Base-by-base conservation (phyloP, 2,888 invertebrate species). In the Heliconius cydno region DNA sequence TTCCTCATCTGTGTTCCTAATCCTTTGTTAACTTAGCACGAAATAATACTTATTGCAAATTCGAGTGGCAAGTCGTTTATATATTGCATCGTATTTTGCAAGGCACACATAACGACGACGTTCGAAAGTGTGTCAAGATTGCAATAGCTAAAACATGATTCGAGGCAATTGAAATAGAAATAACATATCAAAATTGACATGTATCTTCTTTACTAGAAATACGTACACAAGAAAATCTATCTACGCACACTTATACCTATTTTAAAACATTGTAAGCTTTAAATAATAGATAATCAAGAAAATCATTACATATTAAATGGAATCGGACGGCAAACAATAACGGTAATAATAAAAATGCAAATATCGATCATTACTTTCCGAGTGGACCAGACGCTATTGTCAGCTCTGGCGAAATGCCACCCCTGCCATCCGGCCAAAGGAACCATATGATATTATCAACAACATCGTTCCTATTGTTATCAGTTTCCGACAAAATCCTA, bases 41-140 rank as follows among this genome's bases (percentile, higher is more conserved):
- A 83, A 82, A 81, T 82, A 82, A 83, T 74, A 82, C 81, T 78
- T 82, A 82, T 84, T 84, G 83, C 83, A 83, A 84, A 83, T 84
- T 83, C 80, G 83, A 83, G 83, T 85, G 87, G 84, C 85, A 86
- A 85, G 85, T 85, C 86, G 88, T 87, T 87, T 87, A 86, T 87
- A 86, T 87, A 88, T 92, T 90, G 91, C 91, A 90, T 90, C 85
- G 92, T 88, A 89, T 93, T 92, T 93, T 91, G 93, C 92, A 93
- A 93, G 91, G 86, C 87, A 91, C 90, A 92, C 93, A 92, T 92
- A 92, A 92, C 92, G 92, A 92, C 92, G 91, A 88, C 89, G 90
- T 92, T 93, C 88, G 94, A 95, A 95, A 94, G 94, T 94, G 90
- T 94, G 94, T 94, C 94, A 94, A 93, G 93, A 93, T 89, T 93